Evolutionary conservation across 2,888 invertebrate genomes (phyloP).

Genomic region (Drosophila histrio): DNA sequence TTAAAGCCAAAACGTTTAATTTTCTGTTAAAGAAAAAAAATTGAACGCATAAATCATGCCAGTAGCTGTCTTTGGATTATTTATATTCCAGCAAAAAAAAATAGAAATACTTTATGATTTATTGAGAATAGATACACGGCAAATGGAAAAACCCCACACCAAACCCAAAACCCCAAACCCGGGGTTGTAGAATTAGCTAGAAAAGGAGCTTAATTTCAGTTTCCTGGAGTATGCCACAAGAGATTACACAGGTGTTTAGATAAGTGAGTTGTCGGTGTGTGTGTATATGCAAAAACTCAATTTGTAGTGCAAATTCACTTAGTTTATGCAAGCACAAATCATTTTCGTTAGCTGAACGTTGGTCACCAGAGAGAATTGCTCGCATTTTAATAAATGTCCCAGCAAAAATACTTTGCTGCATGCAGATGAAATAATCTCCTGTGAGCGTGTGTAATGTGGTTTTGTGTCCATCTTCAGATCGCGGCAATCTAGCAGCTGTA

Average conservation of each 20-base stretch:
- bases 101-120: constrained; percentile 63
- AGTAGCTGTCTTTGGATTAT: constrained; percentile 67
- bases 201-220: background rate
- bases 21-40: constrained; percentile 41
- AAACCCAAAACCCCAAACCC: background rate
- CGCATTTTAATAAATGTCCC: constrained; percentile 52
- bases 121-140: constrained; percentile 56
- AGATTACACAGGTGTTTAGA: constrained; percentile 43
- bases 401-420: constrained; percentile 16
- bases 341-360: constrained; percentile 37
- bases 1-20: constrained; percentile 17
- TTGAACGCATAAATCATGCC: constrained; percentile 60
- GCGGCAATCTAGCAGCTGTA: constrained; percentile 38
- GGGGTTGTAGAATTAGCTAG: constrained; percentile 13
- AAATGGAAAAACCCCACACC: constrained; percentile 19
- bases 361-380: constrained; percentile 5
- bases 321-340: constrained; percentile 63
- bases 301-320: constrained; percentile 66
- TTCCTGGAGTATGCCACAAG: constrained; percentile 32
- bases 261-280: constrained; percentile 10
- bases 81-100: constrained; percentile 62
- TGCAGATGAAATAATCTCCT: constrained; percentile 45
- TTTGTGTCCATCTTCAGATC: constrained; percentile 1
- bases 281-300: constrained; percentile 63
- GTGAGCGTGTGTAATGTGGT: constrained; percentile 7